phyloP scores from a whole-genome alignment of 2,888 invertebrate species.

The Apeira syringaria region DNA sequence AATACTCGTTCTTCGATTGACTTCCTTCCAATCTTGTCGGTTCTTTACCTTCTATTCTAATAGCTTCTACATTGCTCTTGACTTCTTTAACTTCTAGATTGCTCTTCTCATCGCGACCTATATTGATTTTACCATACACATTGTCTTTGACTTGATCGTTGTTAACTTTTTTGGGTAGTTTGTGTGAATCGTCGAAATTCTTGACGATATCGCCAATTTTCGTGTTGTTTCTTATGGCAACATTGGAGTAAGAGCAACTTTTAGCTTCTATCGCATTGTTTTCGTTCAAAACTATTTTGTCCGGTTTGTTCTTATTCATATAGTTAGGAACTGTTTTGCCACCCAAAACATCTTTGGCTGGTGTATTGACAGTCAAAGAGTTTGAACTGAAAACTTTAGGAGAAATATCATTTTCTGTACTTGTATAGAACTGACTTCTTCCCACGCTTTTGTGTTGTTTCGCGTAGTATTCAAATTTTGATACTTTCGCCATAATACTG shows the following conservation, averaged over 20 bases:
- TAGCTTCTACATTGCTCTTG: constrained; percentile 12
- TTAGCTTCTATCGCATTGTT: constrained; percentile 66
- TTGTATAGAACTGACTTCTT: constrained; percentile 70
- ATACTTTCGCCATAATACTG: constrained; percentile 89
- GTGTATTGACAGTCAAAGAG: constrained; percentile 90
- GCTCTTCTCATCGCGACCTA: constrained; percentile 32
- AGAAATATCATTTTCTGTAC: constrained; percentile 75
- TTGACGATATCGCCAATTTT: constrained; percentile 76
- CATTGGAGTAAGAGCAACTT: constrained; percentile 69
- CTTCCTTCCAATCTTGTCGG: neutral
- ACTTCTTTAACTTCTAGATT: constrained; percentile 19
- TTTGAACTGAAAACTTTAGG: constrained; percentile 93
- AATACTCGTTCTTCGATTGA: constrained; percentile 5
- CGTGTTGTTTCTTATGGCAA: constrained; percentile 65
- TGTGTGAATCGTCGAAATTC: constrained; percentile 73
- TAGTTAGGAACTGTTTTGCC: constrained; percentile 84
- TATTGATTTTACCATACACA: constrained; percentile 71
- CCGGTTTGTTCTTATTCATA: constrained; percentile 78
- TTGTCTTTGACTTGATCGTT: constrained; percentile 69
- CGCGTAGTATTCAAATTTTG: constrained; percentile 91
- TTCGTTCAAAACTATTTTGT: constrained; percentile 40
- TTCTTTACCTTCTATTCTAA: constrained; percentile 7
- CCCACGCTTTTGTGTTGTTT: constrained; percentile 83
- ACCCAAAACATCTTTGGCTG: constrained; percentile 91
- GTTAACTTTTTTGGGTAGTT: constrained; percentile 68